Base-by-base conservation (phyloP, 2,888 invertebrate genomes). In the Masnerella sp. region DNA sequence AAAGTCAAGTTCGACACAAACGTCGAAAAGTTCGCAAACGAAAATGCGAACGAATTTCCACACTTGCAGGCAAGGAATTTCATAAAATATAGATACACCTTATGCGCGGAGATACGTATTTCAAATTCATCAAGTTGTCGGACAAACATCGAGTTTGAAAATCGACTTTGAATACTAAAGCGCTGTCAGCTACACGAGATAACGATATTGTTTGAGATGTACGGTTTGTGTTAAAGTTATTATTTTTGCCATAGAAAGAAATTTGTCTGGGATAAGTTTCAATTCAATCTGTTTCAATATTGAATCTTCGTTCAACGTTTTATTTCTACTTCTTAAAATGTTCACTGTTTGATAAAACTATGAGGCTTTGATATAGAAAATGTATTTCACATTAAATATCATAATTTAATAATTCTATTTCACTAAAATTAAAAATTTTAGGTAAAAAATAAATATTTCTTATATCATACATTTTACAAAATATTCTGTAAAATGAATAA, bases 111-210 rank as follows among this genome's bases (percentile, higher is more conserved):
- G 43, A 58, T 58, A 58, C 22, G 58, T 58, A 58, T 58, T 59
- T 59, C 36, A 45, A 36, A 58, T 58, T 59, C 58, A 59, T 59
- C 45, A 45, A 59, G 8, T 45, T 59, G 58, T 59, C 58, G 45
- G 58, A 59, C 58, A 59, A 59, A 59, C 45, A 45, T 59, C 15
- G 45, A 34, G 45, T 59, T 59, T 45, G 58, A 59, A 59, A 59
- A 59, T 59, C 58, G 58, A 59, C 58, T 59, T 45, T 59, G 45
- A 59, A 59, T 59, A 17, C 36, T 45, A 36, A 59, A 59, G 34
- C 12, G 22, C 45, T 45, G 36, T 25, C 36, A 25, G 45, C 4
- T 36, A 58, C 45, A 42, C 45, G 58, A 25, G 20, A 59, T 59
- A 42, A 59, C 58, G 15, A 45, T 59, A 59, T 45, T 59, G 58